These are phyloP conservation scores for Mirounga angustirostris DNA, from an alignment of 2,113 vertebrate species.

Conservation along the genomic window DNA sequence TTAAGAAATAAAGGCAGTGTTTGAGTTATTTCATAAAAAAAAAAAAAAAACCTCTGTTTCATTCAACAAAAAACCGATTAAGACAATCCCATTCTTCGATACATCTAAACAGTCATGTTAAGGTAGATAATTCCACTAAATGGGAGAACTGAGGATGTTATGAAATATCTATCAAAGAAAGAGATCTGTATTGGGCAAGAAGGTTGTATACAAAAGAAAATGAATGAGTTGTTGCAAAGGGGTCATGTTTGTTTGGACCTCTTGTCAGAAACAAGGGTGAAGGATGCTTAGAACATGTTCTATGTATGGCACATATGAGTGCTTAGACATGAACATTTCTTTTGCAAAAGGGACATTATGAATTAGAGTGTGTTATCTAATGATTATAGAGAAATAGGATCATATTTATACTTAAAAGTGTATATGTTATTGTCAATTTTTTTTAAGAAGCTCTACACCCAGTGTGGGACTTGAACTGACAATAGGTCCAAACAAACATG, in stretches of 20 bases:
- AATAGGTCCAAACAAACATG: background rate
- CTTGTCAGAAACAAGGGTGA: background rate
- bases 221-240: background rate
- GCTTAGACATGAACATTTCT: background rate
- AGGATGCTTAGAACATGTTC: background rate
- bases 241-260: background rate
- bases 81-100: background rate
- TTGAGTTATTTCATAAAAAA: conserved; percentile 55
- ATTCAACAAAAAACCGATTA: background rate
- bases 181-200: background rate
- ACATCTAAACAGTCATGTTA: background rate
- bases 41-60: background rate
- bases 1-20: conserved; percentile 20
- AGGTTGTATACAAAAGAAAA: background rate
- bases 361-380: background rate
- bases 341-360: background rate
- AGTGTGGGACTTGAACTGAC: background rate
- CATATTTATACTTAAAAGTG: background rate
- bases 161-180: background rate
- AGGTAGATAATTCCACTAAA: background rate
- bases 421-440: background rate
- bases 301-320: background rate
- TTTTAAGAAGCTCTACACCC: background rate
- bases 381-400: conserved; percentile 11
- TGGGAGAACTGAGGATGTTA: background rate